Conservation (phyloP, 2,113 vertebrate species). For the Oncorhynchus kisutch region DNA sequence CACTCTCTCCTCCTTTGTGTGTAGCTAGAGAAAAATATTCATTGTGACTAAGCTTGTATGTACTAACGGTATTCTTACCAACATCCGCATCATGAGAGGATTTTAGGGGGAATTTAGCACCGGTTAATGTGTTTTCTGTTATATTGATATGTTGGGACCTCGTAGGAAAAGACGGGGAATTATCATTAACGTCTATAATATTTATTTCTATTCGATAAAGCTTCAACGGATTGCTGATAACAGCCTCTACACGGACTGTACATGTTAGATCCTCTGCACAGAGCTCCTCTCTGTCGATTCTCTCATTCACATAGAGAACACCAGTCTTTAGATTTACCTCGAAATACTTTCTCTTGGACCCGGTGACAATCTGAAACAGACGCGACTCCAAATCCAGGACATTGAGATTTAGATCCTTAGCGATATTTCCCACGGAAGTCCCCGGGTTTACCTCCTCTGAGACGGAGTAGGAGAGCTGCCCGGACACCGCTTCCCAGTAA, state of each 20-base stretch:
- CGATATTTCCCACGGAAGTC: constrained; percentile 62
- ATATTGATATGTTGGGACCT: constrained; percentile 53
- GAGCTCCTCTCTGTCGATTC: constrained; percentile 21
- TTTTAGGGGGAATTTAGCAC: constrained; percentile 58
- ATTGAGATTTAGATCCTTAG: constrained; percentile 59
- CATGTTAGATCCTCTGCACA: constrained; percentile 3
- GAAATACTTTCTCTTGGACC: constrained; percentile 12
- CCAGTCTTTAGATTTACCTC: constrained; percentile 20
- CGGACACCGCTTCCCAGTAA: too few species aligned
- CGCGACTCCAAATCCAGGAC: constrained; percentile 20
- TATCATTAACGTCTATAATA: constrained; percentile 70
- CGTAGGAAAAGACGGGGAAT: constrained; percentile 60
- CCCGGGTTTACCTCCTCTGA: background rate
- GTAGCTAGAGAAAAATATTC: constrained; percentile 53
- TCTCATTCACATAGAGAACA: constrained; percentile 8
- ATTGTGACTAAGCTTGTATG: constrained; percentile 65
- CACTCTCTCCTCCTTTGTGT: constrained; percentile 63
- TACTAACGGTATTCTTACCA: constrained; percentile 58
- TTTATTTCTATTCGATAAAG: background rate
- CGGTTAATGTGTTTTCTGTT: constrained; percentile 47
- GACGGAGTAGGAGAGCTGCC: background rate
- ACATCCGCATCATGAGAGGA: constrained; percentile 62
- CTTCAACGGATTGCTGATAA: background rate
- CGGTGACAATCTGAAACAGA: background rate
- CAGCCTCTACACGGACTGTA: background rate